phyloP scores from a whole-genome alignment of 1,140 invertebrate species.

The Geopemphigus sp. region DNA sequence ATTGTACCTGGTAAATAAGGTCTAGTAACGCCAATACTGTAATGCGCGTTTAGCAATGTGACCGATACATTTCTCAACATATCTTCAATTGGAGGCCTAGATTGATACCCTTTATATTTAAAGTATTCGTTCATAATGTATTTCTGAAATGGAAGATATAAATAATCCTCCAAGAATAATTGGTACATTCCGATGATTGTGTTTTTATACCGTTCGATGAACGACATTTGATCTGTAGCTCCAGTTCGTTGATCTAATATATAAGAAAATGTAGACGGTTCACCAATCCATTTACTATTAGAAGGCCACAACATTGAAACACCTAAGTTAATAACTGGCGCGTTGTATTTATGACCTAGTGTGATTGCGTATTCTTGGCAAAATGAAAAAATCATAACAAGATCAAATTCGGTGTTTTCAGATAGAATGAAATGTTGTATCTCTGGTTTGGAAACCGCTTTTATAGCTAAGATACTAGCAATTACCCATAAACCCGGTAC shows the following conservation, averaged over 20 bases:
- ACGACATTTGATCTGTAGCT: conserved; percentile 58
- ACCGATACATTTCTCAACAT: conserved; percentile 55
- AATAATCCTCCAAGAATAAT: conserved; percentile 23
- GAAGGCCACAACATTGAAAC: conserved; percentile 58
- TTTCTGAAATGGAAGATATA: conserved; percentile 51
- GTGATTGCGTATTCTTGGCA: conserved; percentile 33
- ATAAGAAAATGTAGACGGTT: conserved; percentile 41
- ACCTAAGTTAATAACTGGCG: conserved; percentile 57
- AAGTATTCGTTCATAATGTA: conserved; percentile 49
- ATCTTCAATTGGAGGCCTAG: conserved; percentile 51
- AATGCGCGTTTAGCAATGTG: conserved; percentile 62
- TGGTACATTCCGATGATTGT: conserved; percentile 31
- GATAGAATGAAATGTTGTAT: conserved; percentile 35
- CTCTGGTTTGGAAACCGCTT: not conserved
- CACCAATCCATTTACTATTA: conserved; percentile 45
- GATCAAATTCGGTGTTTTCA: not conserved
- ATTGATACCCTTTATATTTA: conserved; percentile 50
- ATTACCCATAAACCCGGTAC: not conserved
- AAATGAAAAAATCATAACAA: conserved; percentile 39
- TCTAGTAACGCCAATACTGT: conserved; percentile 57
- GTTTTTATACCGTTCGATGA: conserved; percentile 56
- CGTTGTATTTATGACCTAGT: conserved; percentile 51
- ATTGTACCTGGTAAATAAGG: conserved; percentile 58
- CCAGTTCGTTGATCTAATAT: conserved; percentile 45
- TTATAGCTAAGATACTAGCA: not conserved